Conservation (phyloP, 2,113 vertebrate genomes). For the Erythrocercus mccallii region DNA sequence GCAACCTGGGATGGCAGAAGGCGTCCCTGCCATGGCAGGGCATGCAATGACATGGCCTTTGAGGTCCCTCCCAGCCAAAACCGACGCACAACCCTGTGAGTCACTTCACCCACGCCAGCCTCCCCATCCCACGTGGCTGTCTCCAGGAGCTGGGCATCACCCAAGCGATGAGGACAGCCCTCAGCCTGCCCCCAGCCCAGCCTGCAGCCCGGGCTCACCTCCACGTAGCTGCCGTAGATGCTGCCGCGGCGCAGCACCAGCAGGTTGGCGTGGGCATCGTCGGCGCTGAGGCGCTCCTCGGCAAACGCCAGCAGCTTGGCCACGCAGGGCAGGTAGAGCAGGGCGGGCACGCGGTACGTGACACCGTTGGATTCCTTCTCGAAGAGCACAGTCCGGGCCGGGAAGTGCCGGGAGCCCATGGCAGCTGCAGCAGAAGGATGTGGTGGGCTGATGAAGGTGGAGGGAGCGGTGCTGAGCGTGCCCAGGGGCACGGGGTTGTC, state of each 20-base stretch:
- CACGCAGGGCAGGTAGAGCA: constrained; percentile 78
- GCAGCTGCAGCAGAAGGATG: not conserved
- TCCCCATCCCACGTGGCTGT: rapidly evolving
- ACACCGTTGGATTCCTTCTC: constrained; percentile 83
- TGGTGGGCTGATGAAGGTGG: rapidly evolving
- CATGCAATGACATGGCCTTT: not conserved
- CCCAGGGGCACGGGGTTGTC: rapidly evolving
- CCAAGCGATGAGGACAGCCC: rapidly evolving
- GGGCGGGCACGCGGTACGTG: constrained; percentile 88
- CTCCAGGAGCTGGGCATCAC: not conserved
- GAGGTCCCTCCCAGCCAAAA: not conserved
- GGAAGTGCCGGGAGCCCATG: constrained; percentile 83
- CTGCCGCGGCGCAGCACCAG: constrained; percentile 85
- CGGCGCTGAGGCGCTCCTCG: constrained; percentile 85
- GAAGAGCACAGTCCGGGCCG: constrained; percentile 84
- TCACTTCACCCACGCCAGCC: rapidly evolving
- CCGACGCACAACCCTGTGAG: not conserved
- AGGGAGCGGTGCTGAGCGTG: rapidly evolving
- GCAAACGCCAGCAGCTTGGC: constrained; percentile 88
- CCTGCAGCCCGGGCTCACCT: constrained; percentile 68
- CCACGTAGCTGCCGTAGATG: constrained; percentile 81
- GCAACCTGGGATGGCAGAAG: not conserved
- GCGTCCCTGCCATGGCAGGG: not conserved
- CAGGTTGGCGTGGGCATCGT: constrained; percentile 87
- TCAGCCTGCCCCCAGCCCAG: rapidly evolving